A percentile compares a stretch with the other conserved stretches of the same genome.
phyloP scores from a whole-genome alignment of 2,113 vertebrate genomes.

The Columba livia region DNA sequence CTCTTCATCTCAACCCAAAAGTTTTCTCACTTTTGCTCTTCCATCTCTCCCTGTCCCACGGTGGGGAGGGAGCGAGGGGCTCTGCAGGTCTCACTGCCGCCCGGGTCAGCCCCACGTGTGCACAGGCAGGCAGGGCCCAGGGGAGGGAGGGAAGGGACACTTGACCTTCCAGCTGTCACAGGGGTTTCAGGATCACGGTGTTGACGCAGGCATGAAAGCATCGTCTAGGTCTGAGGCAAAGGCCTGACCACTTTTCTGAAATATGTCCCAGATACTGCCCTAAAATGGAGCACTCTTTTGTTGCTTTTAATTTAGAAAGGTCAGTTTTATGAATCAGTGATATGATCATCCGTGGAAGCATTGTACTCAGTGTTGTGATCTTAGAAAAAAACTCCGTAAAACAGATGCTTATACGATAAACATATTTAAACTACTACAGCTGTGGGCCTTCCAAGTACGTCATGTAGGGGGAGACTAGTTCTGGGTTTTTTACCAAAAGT shows the following conservation, averaged over 20 bases:
- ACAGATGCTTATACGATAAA: neutral
- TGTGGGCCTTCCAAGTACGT: neutral
- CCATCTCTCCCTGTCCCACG: accelerated
- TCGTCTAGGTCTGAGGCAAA: neutral
- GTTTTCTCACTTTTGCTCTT: neutral
- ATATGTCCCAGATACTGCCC: neutral
- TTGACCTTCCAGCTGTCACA: neutral
- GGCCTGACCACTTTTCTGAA: neutral
- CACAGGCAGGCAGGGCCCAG: neutral
- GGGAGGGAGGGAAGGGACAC: neutral
- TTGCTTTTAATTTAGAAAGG: neutral
- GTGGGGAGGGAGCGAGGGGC: accelerated
- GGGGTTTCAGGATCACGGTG: neutral
- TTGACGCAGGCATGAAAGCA: neutral
- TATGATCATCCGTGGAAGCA: neutral
- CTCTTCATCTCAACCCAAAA: neutral
- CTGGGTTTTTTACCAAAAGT: neutral
- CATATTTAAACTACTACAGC: neutral
- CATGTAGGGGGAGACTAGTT: neutral
- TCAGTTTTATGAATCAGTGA: constrained; percentile 19
- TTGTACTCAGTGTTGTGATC: neutral
- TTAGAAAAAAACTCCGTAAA: neutral
- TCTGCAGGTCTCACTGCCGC: accelerated
- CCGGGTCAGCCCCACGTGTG: neutral
- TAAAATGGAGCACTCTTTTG: neutral